Percentiles rank a stretch among this genome's conserved stretches.
Conservation (phyloP, 1,140 invertebrate species). For the Bombus waltoni region DNA sequence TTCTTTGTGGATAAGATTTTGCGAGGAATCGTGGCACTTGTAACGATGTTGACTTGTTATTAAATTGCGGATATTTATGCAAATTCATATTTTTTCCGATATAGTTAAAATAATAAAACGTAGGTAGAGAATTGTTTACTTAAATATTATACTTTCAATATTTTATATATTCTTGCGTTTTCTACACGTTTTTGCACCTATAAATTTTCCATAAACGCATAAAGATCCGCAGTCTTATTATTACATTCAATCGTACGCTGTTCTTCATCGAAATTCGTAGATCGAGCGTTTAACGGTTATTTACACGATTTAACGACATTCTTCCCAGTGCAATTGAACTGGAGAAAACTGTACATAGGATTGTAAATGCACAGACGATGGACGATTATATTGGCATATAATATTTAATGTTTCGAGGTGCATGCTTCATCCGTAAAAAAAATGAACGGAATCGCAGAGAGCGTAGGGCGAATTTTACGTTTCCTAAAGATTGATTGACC, state of each 20-base stretch:
- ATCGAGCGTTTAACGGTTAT: not conserved
- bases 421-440: slow-evolving; percentile 12
- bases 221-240: not conserved
- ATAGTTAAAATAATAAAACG: not conserved
- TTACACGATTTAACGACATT: not conserved
- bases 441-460: not conserved
- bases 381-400: slow-evolving; percentile 15
- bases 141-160: not conserved
- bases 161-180: no score
- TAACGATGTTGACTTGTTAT: not conserved
- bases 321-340: not conserved
- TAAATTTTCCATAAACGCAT: not conserved
- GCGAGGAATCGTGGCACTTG: not conserved
- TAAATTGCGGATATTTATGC: not conserved
- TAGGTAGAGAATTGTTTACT: not conserved
- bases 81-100: not conserved
- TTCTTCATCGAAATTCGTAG: not conserved
- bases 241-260: not conserved
- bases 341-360: slow-evolving; percentile 23
- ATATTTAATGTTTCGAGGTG: slow-evolving; percentile 40
- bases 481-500: not conserved
- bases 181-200: no score
- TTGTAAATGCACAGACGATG: slow-evolving; percentile 33
- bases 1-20: not conserved
- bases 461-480: slow-evolving; percentile 3